A percentile compares a stretch with the other conserved stretches of the same genome.
Evolutionary conservation across 2,888 invertebrate species (phyloP).

Genomic region (Hipparchia sbordonii): DNA sequence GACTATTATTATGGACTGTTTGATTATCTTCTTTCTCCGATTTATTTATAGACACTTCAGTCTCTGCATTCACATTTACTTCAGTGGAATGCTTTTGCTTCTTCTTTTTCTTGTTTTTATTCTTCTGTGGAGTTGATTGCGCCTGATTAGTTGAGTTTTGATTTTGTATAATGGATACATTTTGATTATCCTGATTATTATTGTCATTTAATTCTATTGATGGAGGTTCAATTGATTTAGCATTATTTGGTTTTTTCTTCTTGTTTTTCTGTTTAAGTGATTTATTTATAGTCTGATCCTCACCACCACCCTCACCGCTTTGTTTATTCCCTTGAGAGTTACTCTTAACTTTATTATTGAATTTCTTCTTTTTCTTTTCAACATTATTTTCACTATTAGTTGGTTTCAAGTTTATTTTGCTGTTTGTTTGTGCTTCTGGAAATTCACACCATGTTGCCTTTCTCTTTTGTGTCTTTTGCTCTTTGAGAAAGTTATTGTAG

Average conservation of each 20-base stretch:
- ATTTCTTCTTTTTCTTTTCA: conserved; percentile 31
- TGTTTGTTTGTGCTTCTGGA: conserved; percentile 63
- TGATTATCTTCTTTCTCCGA: neutral
- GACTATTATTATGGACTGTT: neutral
- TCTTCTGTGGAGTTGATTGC: conserved; percentile 23
- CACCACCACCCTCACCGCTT: neutral
- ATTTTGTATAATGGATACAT: neutral
- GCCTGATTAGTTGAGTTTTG: conserved; percentile 10
- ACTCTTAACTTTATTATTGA: neutral
- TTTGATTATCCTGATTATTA: neutral
- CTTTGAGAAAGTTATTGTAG: conserved; percentile 78
- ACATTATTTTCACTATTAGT: conserved; percentile 21
- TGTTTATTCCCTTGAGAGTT: neutral
- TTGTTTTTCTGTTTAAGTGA: conserved; percentile 5
- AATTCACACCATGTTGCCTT: conserved; percentile 83
- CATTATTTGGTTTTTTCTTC: conserved; percentile 3
- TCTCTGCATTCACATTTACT: conserved; percentile 11
- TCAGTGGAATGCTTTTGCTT: conserved; percentile 27
- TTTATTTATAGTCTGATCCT: neutral
- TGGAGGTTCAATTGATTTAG: neutral
- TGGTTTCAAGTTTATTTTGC: conserved; percentile 36
- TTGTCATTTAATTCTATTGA: neutral
- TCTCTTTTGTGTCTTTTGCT: conserved; percentile 71
- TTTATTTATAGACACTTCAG: neutral
- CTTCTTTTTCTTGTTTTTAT: conserved; percentile 45